phyloP scores from a whole-genome alignment of 1,140 invertebrate species.

The Zaprionus kolodkinae region DNA sequence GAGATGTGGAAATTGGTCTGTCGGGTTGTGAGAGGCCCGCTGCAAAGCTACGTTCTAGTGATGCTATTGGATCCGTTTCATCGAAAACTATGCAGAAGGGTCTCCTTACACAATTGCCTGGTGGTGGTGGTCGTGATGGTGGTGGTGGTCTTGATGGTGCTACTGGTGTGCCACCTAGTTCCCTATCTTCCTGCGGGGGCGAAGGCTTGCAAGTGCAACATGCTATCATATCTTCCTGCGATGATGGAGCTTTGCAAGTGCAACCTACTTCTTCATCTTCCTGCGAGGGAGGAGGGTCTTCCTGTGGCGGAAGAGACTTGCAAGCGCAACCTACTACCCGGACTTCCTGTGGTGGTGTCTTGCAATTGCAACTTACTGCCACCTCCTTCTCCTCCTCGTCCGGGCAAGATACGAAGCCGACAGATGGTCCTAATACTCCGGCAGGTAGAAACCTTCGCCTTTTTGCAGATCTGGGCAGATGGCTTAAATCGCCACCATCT shows the following conservation, averaged over 20 bases:
- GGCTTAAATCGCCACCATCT: not conserved
- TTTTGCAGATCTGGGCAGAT: not conserved
- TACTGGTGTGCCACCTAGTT: not conserved
- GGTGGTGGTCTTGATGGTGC: not conserved
- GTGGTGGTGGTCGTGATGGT: not conserved
- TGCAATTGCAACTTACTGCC: not conserved
- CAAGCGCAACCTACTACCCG: not conserved
- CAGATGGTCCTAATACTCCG: not conserved
- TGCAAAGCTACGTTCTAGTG: constrained; percentile 9
- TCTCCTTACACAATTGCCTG: not conserved
- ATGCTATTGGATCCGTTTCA: constrained; percentile 17
- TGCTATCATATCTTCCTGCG: too few relatives aligned
- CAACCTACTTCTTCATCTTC: not conserved
- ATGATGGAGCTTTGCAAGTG: not conserved
- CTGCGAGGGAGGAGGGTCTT: too few relatives aligned
- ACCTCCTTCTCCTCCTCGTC: not conserved
- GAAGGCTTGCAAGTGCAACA: not conserved
- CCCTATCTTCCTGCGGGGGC: too few relatives aligned
- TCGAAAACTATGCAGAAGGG: constrained; percentile 17
- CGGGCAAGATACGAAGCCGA: constrained; percentile 7
- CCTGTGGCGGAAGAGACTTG: too few relatives aligned
- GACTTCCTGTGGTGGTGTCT: too few relatives aligned
- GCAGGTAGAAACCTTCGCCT: constrained; percentile 44
- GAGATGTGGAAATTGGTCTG: not conserved
- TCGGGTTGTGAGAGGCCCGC: not conserved